phyloP scores from a whole-genome alignment of 2,113 vertebrate species.

The pig (Sus scrofa) region T2T-Sscrofa CM000823.6:3908501-3909000 shows the following conservation, averaged over 20 bases:
- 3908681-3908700: background rate
- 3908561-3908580: no score
- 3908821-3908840: background rate
- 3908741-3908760: background rate
- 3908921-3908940: background rate
- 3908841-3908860: background rate
- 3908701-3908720: background rate
- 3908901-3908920: background rate
- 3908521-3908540: no score
- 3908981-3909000: no score
- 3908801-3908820: background rate
- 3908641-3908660: fast-evolving
- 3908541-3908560: no score
- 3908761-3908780: background rate
- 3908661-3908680: no score
- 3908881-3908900: background rate
- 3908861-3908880: background rate
- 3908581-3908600: background rate
- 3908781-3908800: background rate
- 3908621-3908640: background rate
- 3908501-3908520: no score
- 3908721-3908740: background rate
- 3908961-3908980: no score
- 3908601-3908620: background rate
- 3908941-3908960: background rate